Base-by-base conservation (phyloP, 2,888 invertebrate species). In the Tipula confusa region DNA sequence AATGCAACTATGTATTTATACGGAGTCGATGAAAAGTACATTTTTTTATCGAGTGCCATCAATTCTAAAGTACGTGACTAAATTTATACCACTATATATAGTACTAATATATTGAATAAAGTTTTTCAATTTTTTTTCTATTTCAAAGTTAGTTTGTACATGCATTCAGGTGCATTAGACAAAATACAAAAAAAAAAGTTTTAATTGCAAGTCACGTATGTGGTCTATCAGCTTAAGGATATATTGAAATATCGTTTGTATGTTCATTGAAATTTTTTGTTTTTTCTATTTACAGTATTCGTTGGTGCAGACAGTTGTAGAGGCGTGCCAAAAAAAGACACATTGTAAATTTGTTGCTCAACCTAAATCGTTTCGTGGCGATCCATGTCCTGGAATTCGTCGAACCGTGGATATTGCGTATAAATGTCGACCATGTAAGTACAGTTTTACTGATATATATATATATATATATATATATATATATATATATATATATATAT, bases 391-490 rank as follows among this genome's bases (percentile, higher is more conserved):
- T 11, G 95, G 95, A 28, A 94, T 96, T 84, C 92, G 95, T 85
- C 97, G 98, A 90, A 98, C 97, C 91, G 95, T 98, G 86, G 97
- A 98, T 91, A 96, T 98, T 85, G 96, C 96, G 86, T 98, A 97
- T 91, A 98, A 98, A 91, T 98, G 98, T 92, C 93, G 96, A 90
- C 98, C 98, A 88, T 96, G 98, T 98, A 92, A 96, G 96, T 95
- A 87, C 5, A 36, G 1, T n/a, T n/a, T 18, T 11, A 33, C 33
- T 4, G 33, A 9, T 9, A 6, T 1, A 1, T 33, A 33, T 33
- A 1, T 33, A 33, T 1, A n/a, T n/a, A n/a, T n/a, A n/a, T n/a
- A n/a, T n/a, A n/a, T n/a, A n/a, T n/a, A n/a, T n/a, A n/a, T n/a
- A n/a, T n/a, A n/a, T n/a, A n/a, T n/a, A n/a, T n/a, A n/a, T n/a